These are phyloP conservation scores for Melopsittacus undulatus DNA, from an alignment of 2,797 vertebrate species.

Conservation along the genomic window DNA sequence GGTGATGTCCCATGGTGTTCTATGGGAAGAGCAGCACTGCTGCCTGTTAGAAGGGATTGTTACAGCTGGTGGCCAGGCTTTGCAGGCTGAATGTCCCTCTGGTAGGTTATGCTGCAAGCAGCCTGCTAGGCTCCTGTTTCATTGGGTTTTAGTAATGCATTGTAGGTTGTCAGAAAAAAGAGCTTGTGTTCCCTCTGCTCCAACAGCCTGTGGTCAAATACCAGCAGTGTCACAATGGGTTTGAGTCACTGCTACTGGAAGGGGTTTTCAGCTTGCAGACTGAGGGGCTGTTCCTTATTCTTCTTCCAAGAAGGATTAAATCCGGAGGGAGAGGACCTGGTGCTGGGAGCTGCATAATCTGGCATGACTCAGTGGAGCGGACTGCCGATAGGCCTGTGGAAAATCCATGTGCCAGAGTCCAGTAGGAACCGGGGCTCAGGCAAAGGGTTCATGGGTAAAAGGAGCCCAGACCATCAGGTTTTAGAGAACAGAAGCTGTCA, in stretches of 20 bases:
- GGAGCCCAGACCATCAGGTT: background rate
- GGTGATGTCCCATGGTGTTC: background rate
- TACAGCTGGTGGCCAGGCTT: background rate
- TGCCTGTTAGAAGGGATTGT: accelerated
- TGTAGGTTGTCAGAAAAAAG: background rate
- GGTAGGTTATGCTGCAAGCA: background rate
- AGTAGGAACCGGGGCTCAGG: background rate
- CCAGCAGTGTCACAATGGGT: accelerated
- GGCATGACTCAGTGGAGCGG: background rate
- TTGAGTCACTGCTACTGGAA: background rate
- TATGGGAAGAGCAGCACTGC: background rate
- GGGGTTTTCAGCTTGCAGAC: background rate
- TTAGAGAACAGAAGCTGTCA: background rate
- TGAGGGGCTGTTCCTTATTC: background rate
- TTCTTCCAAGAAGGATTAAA: background rate
- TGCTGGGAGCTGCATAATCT: background rate
- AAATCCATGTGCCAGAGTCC: background rate
- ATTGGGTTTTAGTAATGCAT: background rate
- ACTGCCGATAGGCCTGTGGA: background rate
- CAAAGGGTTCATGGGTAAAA: background rate
- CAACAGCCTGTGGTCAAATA: background rate
- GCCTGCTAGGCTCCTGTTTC: background rate
- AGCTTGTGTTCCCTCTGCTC: background rate
- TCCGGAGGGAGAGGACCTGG: background rate
- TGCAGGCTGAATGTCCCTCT: background rate